Conservation (phyloP, 2,113 vertebrate species). For the Callaeas wilsoni region DNA sequence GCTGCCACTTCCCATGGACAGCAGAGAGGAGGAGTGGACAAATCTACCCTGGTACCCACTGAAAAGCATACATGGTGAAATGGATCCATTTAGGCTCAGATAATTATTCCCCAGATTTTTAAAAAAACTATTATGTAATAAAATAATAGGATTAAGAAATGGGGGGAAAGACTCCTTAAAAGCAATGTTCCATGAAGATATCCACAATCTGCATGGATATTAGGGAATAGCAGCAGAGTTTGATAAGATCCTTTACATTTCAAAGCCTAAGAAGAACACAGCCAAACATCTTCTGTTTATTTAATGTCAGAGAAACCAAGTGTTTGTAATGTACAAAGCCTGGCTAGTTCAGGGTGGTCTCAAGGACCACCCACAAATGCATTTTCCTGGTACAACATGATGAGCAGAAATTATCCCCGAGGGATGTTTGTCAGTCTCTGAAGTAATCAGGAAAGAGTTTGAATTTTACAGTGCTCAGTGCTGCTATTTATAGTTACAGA, state of each 20-base stretch:
- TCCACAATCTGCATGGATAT: rapidly evolving
- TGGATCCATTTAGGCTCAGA: not conserved
- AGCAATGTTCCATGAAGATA: not conserved
- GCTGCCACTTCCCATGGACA: not conserved
- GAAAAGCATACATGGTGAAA: not conserved
- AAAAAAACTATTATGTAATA: not conserved
- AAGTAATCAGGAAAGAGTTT: not conserved
- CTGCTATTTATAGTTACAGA: not conserved
- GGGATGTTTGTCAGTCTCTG: not conserved
- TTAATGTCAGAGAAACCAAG: not conserved
- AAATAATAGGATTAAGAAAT: not conserved
- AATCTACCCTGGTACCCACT: not conserved
- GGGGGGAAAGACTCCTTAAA: not conserved
- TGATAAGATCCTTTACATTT: not conserved
- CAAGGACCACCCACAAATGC: not conserved
- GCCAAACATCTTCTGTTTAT: not conserved
- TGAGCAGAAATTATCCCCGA: not conserved
- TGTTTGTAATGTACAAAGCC: not conserved
- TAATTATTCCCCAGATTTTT: not conserved
- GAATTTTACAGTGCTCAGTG: not conserved
- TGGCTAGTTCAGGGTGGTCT: not conserved
- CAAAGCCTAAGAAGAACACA: not conserved
- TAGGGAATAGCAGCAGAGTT: not conserved
- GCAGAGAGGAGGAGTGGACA: not conserved
- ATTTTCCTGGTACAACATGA: not conserved